phyloP scores from a whole-genome alignment of 2,797 vertebrate genomes.

The Gallinago solitaria region DNA sequence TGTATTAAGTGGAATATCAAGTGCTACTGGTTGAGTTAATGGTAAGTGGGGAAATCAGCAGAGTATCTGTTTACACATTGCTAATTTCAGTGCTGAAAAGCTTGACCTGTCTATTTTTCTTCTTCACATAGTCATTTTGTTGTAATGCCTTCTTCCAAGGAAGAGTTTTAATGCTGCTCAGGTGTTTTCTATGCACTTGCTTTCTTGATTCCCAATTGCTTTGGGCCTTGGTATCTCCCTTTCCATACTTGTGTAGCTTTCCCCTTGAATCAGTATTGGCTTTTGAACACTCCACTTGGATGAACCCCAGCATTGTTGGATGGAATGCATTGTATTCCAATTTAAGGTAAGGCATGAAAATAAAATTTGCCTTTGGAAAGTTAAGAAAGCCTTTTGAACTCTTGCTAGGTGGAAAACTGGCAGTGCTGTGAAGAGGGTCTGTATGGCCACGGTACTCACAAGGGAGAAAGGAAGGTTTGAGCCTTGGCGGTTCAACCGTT shows the following conservation, averaged over 20 bases:
- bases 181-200: neutral
- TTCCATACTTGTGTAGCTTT: neutral
- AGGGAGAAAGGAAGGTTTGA: neutral
- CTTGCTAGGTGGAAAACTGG: neutral
- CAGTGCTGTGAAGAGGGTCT: neutral
- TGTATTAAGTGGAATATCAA: neutral
- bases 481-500: neutral
- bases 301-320: neutral
- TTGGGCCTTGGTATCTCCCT: neutral
- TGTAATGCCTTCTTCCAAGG: neutral
- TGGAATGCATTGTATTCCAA: neutral
- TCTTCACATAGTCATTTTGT: neutral
- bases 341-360: neutral
- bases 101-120: neutral
- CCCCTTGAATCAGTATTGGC: neutral
- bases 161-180: neutral
- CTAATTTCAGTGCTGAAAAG: neutral
- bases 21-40: neutral
- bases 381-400: neutral
- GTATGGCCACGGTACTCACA: neutral
- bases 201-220: neutral
- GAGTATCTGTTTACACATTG: neutral
- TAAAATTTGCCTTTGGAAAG: neutral
- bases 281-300: neutral
- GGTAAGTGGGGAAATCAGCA: neutral